Conservation (phyloP, 2,797 vertebrate genomes). For the Hippoglossus hippoglossus region DNA sequence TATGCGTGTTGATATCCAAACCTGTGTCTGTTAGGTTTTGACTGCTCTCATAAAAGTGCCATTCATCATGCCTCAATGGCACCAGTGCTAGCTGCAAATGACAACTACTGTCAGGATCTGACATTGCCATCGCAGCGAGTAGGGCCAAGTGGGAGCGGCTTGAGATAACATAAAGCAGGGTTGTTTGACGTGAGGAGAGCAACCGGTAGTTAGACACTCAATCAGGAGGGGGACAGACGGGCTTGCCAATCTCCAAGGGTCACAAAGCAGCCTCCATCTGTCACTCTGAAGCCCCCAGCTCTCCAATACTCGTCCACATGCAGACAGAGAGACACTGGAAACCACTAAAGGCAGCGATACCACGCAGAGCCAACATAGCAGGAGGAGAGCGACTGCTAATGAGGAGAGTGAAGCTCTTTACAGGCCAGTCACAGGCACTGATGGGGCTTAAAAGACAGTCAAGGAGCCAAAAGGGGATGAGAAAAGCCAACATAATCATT, state of each 20-base stretch:
- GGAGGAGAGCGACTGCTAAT: conserved; percentile 72
- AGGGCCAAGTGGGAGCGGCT: conserved; percentile 74
- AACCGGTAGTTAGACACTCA: conserved; percentile 80
- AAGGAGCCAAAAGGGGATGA: conserved; percentile 56
- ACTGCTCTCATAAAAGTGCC: conserved; percentile 73
- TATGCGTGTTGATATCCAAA: conserved; percentile 55
- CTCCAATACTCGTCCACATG: conserved; percentile 51
- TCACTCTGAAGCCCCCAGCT: conserved; percentile 68
- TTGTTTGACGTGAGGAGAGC: conserved; percentile 75
- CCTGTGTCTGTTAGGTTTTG: conserved; percentile 41
- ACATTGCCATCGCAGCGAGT: conserved; percentile 67
- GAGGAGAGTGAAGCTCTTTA: conserved; percentile 63
- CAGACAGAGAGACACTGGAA: conserved; percentile 65
- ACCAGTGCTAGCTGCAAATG: conserved; percentile 66
- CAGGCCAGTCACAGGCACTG: conserved; percentile 62
- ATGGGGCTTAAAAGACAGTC: conserved; percentile 58
- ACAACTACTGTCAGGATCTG: conserved; percentile 79
- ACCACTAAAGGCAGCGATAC: conserved; percentile 66
- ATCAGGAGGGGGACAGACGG: conserved; percentile 81
- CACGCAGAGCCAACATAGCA: conserved; percentile 60
- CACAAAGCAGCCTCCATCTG: conserved; percentile 79
- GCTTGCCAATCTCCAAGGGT: conserved; percentile 75
- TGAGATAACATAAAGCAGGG: conserved; percentile 76
- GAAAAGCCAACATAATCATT: conserved; percentile 41
- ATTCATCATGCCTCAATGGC: conserved; percentile 70